phyloP scores from a whole-genome alignment of 2,888 invertebrate genomes.

The Chloroclystis v-ata region DNA sequence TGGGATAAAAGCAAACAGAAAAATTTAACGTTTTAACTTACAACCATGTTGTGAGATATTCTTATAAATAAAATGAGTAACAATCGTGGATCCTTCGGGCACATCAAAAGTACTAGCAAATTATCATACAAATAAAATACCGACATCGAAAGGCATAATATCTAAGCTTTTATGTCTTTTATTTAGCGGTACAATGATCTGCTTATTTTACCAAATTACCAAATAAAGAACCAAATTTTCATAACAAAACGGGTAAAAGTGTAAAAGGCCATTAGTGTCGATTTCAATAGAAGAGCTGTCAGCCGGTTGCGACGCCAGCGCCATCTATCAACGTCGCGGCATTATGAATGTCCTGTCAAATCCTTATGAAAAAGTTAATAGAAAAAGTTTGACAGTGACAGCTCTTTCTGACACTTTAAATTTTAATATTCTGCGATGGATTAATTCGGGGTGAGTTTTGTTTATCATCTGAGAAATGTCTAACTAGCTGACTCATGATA shows the following conservation, averaged over 20 bases:
- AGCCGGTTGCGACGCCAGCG: slow-evolving; percentile 29
- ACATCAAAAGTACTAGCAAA: too few relatives aligned
- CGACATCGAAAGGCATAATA: too few relatives aligned
- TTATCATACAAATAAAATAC: too few relatives aligned
- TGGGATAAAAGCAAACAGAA: too few relatives aligned
- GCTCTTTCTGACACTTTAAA: slow-evolving; percentile 58
- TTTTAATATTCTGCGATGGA: slow-evolving; percentile 58
- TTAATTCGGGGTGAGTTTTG: slow-evolving; percentile 31
- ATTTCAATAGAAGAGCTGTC: slow-evolving; percentile 28
- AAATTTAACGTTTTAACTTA: too few relatives aligned
- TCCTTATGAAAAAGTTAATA: slow-evolving; percentile 72
- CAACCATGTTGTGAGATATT: too few relatives aligned
- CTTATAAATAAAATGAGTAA: too few relatives aligned
- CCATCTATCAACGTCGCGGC: slow-evolving; percentile 64
- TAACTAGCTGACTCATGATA: too few relatives aligned
- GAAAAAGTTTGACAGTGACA: slow-evolving; percentile 72
- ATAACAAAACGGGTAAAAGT: slow-evolving; percentile 17
- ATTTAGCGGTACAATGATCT: too few relatives aligned
- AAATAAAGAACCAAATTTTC: slow-evolving; percentile 1
- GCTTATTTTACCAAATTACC: too few relatives aligned
- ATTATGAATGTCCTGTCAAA: slow-evolving; percentile 73
- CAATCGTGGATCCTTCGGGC: too few relatives aligned
- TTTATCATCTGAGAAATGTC: slow-evolving; percentile 6
- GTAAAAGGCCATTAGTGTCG: slow-evolving; percentile 29
- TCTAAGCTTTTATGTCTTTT: too few relatives aligned